Percentiles rank a stretch among this genome's conserved stretches.
Evolutionary conservation across 2,113 vertebrate species (phyloP).

Genomic region (Psilopogon haemacephalus): DNA sequence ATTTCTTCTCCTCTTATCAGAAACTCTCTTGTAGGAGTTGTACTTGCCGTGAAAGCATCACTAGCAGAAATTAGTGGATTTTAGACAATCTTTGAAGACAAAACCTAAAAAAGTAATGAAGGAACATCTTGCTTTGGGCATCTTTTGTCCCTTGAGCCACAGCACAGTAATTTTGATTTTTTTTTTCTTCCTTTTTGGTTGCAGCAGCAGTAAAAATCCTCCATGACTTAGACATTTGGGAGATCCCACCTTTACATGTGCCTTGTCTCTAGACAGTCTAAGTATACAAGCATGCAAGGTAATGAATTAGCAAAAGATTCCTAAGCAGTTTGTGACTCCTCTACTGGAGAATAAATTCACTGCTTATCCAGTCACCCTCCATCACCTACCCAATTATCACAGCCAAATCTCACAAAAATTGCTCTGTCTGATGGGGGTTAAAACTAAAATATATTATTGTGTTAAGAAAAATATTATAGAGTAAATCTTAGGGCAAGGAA

Average conservation of each 20-base stretch:
- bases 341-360: not conserved
- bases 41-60: not conserved
- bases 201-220: not conserved
- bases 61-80: not conserved
- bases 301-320: not conserved
- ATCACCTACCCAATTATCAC: not conserved
- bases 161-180: not conserved
- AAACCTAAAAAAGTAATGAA: not conserved
- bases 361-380: not conserved
- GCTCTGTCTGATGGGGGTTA: not conserved
- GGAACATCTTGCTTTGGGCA: not conserved
- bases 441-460: not conserved
- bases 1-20: not conserved
- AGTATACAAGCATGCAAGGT: not conserved
- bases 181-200: not conserved
- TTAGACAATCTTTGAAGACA: not conserved
- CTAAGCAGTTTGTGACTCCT: not conserved
- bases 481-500: not conserved
- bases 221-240: not conserved
- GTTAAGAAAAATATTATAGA: not conserved
- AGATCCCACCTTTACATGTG: fast-evolving
- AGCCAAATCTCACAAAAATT: not conserved
- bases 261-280: not conserved
- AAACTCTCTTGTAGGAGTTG: not conserved
- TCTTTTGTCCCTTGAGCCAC: not conserved